These are phyloP conservation scores for Papilio xuthus DNA, from an alignment of 1,140 invertebrate genomes.

Conservation along the genomic window DNA sequence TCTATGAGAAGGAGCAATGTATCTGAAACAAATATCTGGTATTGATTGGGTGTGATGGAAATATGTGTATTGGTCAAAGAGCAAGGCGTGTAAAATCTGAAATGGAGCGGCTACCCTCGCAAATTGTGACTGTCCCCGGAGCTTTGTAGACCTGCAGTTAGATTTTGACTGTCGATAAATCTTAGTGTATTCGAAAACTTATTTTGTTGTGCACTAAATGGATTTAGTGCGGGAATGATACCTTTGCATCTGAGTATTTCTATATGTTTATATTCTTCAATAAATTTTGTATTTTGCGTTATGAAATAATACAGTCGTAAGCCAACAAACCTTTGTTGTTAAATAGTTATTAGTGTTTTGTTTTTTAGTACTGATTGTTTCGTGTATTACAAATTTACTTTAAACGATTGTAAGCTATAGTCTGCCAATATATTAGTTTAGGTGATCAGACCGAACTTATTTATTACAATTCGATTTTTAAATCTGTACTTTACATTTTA, in stretches of 20 bases:
- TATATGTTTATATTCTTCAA: background rate
- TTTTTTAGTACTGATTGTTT: no score
- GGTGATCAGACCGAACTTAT: no score
- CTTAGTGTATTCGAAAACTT: constrained; percentile 57
- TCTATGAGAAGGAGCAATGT: constrained; percentile 37
- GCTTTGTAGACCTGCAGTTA: constrained; percentile 59
- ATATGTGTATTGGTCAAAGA: constrained; percentile 51
- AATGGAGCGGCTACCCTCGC: constrained; percentile 63
- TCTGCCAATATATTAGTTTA: no score
- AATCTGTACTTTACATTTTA: background rate
- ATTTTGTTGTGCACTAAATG: constrained; percentile 46
- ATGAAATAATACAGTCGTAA: no score
- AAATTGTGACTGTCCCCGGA: constrained; percentile 65
- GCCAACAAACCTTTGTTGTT: no score
- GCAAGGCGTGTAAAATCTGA: constrained; percentile 64
- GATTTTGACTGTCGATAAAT: constrained; percentile 60
- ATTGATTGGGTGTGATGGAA: constrained; percentile 26
- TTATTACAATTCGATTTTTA: no score
- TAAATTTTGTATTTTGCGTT: no score
- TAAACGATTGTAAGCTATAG: background rate
- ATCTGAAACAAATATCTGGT: background rate
- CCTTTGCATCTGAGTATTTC: background rate
- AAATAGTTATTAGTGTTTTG: no score
- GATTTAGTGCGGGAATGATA: constrained; percentile 18
- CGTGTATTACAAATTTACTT: no score